Evolutionary conservation across 2,888 invertebrate genomes (phyloP).

Genomic region (Lepidonotus clava): DNA sequence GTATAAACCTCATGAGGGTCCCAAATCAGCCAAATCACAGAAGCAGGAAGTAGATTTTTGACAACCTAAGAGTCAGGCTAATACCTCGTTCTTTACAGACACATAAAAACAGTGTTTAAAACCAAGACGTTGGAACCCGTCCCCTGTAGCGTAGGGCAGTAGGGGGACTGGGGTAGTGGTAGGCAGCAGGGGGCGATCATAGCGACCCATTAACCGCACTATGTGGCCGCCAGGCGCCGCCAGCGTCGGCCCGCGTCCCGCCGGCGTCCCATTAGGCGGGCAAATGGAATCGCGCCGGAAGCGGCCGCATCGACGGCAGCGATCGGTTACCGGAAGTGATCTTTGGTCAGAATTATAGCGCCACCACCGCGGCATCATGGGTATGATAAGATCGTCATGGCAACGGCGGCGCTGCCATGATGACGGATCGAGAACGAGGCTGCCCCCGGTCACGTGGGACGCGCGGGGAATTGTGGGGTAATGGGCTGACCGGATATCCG

Average conservation of each 20-base stretch:
- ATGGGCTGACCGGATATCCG: conserved; percentile 32
- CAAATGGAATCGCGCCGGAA: conserved; percentile 42
- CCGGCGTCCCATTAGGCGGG: conserved; percentile 28
- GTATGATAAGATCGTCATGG: conserved; percentile 42
- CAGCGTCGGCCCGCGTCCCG: conserved; percentile 29
- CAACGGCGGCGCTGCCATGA: conserved; percentile 26
- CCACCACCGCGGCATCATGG: not conserved
- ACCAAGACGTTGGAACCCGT: too few relatives aligned
- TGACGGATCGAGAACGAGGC: conserved; percentile 35
- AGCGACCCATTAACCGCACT: not conserved
- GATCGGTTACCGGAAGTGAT: conserved; percentile 17
- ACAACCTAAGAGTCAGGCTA: too few relatives aligned
- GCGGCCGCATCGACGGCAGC: conserved; percentile 1
- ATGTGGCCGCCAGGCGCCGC: not conserved
- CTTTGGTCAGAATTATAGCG: conserved; percentile 14
- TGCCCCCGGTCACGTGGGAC: conserved; percentile 36
- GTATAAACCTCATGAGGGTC: too few relatives aligned
- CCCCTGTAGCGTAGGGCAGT: not conserved
- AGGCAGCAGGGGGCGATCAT: not conserved
- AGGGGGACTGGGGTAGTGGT: not conserved
- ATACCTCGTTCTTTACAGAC: too few relatives aligned
- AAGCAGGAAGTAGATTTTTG: too few relatives aligned
- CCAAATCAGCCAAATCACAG: too few relatives aligned
- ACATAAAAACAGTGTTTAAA: too few relatives aligned
- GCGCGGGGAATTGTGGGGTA: conserved; percentile 46